Base-by-base conservation (phyloP, 2,113 vertebrate species). In the Clarias macrocephalus region DNA sequence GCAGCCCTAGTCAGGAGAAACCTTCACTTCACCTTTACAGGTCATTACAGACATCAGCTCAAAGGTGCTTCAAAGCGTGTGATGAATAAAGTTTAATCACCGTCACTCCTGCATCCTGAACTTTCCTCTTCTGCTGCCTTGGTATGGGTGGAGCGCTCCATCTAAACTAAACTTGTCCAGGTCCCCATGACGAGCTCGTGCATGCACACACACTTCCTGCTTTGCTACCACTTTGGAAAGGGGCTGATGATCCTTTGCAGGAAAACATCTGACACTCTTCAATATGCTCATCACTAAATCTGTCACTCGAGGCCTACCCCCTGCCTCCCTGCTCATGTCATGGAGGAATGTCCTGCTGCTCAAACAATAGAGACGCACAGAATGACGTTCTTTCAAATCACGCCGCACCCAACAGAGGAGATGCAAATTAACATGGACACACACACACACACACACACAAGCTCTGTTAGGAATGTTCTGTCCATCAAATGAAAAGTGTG, bases 31-130 rank as follows among this genome's bases (percentile, higher is more conserved):
- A 42, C 19, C 33, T 42, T 42, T 48, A 48, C 48, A 48, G 70
- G 11, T 23, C 33, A 11, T 48, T 73, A 73, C 19, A 42, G 33
- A 73, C 52, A 28, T 56, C 5, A 6, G 28, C 52, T 16, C 82
- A 83, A 77, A 77, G 60, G 62, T 66, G 18, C n/a, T 63, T 79
- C 10, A 80, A 79, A 30, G 80, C 37, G 25, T 57, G 48, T 30
- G 60, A 59, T 30, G 28, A 88, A 15, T 30, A 66, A 60, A 63
- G 28, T 82, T 70, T 83, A 77, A 84, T 86, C 70, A 85, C 83
- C 66, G 73, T 80, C 28, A 89, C 88, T 83, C 80, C 80, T 89
- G 88, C 56, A 86, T 86, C 88, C 88, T 89, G 88, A 73, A 80
- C 88, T 70, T 80, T 21, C 62, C 66, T 42, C 15, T 65, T 21